Evolutionary conservation across 1,140 invertebrate genomes (phyloP).

Genomic region (Vollenhovia emeryi): DNA sequence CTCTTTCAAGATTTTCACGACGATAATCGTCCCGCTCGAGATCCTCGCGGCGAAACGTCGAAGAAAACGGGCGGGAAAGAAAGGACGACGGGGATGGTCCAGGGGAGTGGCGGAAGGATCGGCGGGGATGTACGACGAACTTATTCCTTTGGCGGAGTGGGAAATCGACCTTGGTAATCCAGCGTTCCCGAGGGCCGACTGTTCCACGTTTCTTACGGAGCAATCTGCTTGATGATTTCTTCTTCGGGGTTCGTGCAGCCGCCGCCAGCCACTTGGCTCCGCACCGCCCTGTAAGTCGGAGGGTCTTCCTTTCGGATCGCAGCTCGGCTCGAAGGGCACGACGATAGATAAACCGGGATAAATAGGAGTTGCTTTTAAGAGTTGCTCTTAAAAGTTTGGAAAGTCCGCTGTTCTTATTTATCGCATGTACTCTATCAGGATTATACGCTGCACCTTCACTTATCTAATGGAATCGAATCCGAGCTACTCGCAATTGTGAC

Average conservation of each 20-base stretch:
- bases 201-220: slow-evolving; percentile 66
- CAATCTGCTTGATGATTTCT: slow-evolving; percentile 70
- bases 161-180: slow-evolving; percentile 75
- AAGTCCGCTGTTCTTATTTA: slow-evolving; percentile 50
- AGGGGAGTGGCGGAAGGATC: neutral
- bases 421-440: slow-evolving; percentile 27
- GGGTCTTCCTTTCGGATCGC: slow-evolving; percentile 27
- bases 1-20: slow-evolving; percentile 72
- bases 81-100: neutral
- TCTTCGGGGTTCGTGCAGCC: slow-evolving; percentile 19
- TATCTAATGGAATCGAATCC: slow-evolving; percentile 44
- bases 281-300: slow-evolving; percentile 35
- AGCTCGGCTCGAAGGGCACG: neutral
- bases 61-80: slow-evolving; percentile 45
- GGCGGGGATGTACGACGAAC: slow-evolving; percentile 25
- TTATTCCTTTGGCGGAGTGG: slow-evolving; percentile 70
- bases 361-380: slow-evolving; percentile 48
- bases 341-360: slow-evolving; percentile 48
- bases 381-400: slow-evolving; percentile 49
- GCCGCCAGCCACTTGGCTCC: slow-evolving; percentile 46
- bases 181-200: slow-evolving; percentile 56
- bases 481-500: neutral
- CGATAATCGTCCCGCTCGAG: slow-evolving; percentile 75
- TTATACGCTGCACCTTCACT: slow-evolving; percentile 21
- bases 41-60: slow-evolving; percentile 64